Conservation (phyloP, 30 jellyfish, hydroid and myxozoan genomes). For the Chironex yamaguchii region DNA sequence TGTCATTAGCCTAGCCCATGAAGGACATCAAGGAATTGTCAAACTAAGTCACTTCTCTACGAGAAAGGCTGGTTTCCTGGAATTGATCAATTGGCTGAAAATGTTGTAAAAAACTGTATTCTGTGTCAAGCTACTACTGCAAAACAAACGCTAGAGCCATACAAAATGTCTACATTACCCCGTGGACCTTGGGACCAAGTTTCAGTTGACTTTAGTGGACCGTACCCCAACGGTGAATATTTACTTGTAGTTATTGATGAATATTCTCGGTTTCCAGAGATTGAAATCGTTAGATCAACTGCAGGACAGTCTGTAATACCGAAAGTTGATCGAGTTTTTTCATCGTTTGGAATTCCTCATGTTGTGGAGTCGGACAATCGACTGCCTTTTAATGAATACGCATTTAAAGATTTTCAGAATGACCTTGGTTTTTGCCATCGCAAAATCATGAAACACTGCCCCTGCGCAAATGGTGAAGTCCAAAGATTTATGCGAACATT, state of each 20-base stretch:
- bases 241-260: conserved; percentile 2
- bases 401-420: neutral
- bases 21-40: neutral
- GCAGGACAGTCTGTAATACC: neutral
- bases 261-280: conserved; percentile 29
- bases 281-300: conserved; percentile 17
- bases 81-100: neutral
- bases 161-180: neutral
- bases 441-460: conserved; percentile 9
- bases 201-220: conserved; percentile 27
- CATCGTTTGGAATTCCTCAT: conserved; percentile 4
- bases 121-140: neutral
- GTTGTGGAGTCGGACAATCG: conserved; percentile 1
- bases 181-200: neutral
- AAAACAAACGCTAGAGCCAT: neutral
- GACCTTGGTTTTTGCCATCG: conserved; percentile 3
- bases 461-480: conserved; percentile 29
- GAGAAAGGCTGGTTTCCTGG: neutral
- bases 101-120: neutral
- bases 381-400: conserved; percentile 11
- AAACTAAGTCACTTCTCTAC: neutral
- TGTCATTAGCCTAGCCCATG: neutral
- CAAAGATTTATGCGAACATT: conserved; percentile 2
- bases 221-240: conserved; percentile 33
- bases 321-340: neutral